Conservation (phyloP, 2,888 invertebrate genomes). For the Eupithecia pulchellata region DNA sequence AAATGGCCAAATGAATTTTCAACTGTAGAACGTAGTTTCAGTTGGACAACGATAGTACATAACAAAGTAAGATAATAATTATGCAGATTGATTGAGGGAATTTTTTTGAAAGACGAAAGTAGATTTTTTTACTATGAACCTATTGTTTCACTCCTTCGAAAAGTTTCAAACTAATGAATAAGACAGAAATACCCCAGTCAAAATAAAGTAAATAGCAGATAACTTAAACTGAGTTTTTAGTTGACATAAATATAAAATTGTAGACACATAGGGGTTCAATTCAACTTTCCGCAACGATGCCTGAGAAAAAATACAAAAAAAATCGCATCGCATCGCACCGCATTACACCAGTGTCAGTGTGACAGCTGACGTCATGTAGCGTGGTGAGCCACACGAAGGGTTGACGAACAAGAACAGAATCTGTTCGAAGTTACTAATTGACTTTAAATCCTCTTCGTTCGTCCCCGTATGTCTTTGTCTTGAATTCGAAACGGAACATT, state of each 20-base stretch:
- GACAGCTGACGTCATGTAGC: background rate
- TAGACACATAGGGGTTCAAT: no score
- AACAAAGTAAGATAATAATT: background rate
- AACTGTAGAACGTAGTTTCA: background rate
- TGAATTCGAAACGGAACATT: background rate
- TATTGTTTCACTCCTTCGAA: background rate
- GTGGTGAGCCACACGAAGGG: background rate
- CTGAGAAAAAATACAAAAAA: background rate
- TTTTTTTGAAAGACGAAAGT: no score
- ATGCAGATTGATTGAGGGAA: no score
- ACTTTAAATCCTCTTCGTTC: background rate
- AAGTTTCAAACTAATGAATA: background rate
- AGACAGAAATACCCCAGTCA: no score
- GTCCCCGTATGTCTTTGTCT: background rate
- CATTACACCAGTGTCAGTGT: background rate
- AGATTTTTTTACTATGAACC: no score
- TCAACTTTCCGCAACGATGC: no score
- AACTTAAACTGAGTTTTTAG: background rate
- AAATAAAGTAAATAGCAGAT: no score
- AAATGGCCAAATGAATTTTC: background rate
- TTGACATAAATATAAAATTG: background rate
- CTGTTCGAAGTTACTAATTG: slow-evolving; percentile 1
- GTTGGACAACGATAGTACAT: no score
- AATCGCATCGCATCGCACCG: background rate
- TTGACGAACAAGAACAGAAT: slow-evolving; percentile 3